These are phyloP conservation scores for Iphiclides podalirius DNA, from an alignment of 2,888 invertebrate genomes.

Conservation along the genomic window DNA sequence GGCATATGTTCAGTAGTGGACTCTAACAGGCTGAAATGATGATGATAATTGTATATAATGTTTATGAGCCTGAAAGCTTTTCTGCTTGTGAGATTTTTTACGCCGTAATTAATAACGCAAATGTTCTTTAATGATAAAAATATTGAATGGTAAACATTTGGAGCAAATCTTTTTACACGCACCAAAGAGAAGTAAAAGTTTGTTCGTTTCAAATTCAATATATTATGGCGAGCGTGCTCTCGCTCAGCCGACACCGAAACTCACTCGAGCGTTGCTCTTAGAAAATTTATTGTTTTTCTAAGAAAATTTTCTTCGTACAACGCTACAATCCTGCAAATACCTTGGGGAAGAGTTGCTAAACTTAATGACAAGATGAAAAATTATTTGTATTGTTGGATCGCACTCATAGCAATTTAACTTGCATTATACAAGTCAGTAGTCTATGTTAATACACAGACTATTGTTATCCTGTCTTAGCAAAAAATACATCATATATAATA, in stretches of 20 bases:
- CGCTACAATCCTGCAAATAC: conserved; percentile 56
- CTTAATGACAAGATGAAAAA: conserved; percentile 53
- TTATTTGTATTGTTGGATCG: conserved; percentile 30
- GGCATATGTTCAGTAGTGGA: too few relatives aligned
- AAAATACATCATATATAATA: too few relatives aligned
- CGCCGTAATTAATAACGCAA: neutral
- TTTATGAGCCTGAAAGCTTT: too few relatives aligned
- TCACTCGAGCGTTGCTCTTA: conserved; percentile 76
- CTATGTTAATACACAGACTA: too few relatives aligned
- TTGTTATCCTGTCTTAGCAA: too few relatives aligned
- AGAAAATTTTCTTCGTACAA: conserved; percentile 73
- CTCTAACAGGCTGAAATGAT: too few relatives aligned
- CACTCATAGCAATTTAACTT: too few relatives aligned
- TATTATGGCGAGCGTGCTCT: conserved; percentile 78
- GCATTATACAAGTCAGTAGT: too few relatives aligned
- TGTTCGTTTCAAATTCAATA: conserved; percentile 80
- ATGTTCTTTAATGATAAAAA: conserved; percentile 40
- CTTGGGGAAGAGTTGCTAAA: conserved; percentile 57
- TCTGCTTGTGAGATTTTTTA: too few relatives aligned
- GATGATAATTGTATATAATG: too few relatives aligned
- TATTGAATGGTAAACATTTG: conserved; percentile 73
- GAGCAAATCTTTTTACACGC: conserved; percentile 72
- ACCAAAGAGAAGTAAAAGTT: conserved; percentile 70
- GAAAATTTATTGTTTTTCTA: conserved; percentile 80
- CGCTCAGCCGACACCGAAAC: conserved; percentile 77